phyloP scores from a whole-genome alignment of 2,113 vertebrate genomes.

The Gymnarchus niloticus region DNA sequence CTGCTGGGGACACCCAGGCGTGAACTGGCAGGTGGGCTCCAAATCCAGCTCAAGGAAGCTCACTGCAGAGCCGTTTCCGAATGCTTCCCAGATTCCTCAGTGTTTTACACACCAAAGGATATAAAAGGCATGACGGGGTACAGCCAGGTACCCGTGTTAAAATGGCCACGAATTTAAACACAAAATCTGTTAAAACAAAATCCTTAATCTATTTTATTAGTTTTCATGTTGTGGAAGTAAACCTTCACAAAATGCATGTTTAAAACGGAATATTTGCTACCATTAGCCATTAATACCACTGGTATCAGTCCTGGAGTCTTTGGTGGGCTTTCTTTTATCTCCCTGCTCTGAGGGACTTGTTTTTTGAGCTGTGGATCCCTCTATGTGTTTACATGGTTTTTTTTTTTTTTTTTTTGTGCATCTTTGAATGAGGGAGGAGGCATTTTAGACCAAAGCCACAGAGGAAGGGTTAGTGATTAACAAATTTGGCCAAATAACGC shows the following conservation, averaged over 20 bases:
- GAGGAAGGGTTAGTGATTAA: neutral
- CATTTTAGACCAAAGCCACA: neutral
- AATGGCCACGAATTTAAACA: neutral
- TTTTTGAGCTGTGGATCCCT: too few relatives aligned
- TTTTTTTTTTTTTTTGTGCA: neutral
- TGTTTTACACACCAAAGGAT: neutral
- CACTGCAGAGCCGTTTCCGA: neutral
- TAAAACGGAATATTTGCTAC: neutral
- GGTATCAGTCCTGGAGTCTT: neutral
- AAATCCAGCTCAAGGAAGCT: neutral
- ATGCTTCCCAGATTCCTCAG: neutral
- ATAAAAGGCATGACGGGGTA: too few relatives aligned
- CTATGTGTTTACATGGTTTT: too few relatives aligned
- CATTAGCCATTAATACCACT: neutral
- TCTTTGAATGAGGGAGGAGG: neutral
- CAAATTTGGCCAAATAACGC: neutral
- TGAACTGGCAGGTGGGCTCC: constrained; percentile 6
- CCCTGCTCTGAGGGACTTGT: neutral
- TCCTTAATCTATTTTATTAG: neutral
- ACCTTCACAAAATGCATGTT: neutral
- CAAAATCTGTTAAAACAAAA: neutral
- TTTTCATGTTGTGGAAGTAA: neutral
- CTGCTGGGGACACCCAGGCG: neutral
- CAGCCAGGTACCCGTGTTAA: neutral
- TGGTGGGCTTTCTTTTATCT: neutral